Conservation (phyloP, 2,888 invertebrate species). For the Lapara coniferarum region DNA sequence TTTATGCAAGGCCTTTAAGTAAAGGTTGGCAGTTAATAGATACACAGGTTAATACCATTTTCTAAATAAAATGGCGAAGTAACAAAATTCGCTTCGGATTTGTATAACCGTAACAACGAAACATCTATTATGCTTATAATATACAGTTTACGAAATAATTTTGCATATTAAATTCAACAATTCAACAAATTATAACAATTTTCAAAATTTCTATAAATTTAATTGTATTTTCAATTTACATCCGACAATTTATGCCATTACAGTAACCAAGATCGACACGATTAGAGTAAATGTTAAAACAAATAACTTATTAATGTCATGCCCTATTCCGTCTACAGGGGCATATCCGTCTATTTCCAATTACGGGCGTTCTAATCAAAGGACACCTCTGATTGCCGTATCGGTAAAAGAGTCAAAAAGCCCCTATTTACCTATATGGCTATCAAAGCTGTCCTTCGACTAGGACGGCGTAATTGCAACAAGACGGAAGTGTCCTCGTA, state of each 20-base stretch:
- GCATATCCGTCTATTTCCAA: too few relatives aligned
- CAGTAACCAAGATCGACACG: neutral
- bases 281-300: neutral
- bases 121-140: conserved; percentile 48
- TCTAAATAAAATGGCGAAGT: conserved; percentile 36
- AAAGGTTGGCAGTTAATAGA: conserved; percentile 54
- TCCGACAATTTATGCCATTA: conserved; percentile 27
- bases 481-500: too few relatives aligned
- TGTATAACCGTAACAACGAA: conserved; percentile 47
- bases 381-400: too few relatives aligned
- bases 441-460: too few relatives aligned
- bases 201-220: conserved; percentile 65
- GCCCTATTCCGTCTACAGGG: too few relatives aligned
- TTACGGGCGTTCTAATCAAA: too few relatives aligned
- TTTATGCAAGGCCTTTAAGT: conserved; percentile 68
- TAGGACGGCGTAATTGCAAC: too few relatives aligned
- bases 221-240: conserved; percentile 56
- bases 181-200: conserved; percentile 76
- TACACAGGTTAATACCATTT: conserved; percentile 48
- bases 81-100: conserved; percentile 26
- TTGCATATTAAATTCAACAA: conserved; percentile 75
- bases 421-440: too few relatives aligned
- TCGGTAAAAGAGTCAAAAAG: too few relatives aligned
- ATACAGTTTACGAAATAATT: conserved; percentile 65
- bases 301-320: neutral